Percentiles rank a stretch among this genome's conserved stretches.
These are phyloP conservation scores for Melangyna quadrimaculata DNA, from an alignment of 2,888 invertebrate species.

Conservation along the genomic window DNA sequence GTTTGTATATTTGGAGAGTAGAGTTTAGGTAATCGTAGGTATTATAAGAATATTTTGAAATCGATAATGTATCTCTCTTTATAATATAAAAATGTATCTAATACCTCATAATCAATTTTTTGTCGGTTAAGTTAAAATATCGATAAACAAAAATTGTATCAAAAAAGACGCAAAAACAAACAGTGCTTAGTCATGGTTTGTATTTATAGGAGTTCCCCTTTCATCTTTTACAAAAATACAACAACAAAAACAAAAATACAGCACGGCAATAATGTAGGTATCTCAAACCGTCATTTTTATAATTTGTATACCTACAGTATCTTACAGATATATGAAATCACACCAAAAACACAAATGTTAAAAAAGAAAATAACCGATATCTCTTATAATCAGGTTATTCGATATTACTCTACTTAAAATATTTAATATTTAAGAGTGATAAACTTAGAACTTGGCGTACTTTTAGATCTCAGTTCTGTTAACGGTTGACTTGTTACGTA, in stretches of 20 bases:
- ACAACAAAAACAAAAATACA: not conserved
- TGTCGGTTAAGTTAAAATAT: not conserved
- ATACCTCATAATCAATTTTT: not conserved
- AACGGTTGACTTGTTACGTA: too few species aligned
- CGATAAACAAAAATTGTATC: not conserved
- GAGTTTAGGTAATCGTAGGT: not conserved
- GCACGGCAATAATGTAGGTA: not conserved
- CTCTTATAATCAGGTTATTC: too few species aligned
- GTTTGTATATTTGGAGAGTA: not conserved
- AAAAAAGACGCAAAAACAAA: conserved; percentile 17
- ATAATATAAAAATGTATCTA: not conserved
- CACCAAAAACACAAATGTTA: too few species aligned
- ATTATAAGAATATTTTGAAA: not conserved
- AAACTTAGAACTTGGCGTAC: too few species aligned
- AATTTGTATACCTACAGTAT: not conserved
- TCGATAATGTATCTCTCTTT: conserved; percentile 14
- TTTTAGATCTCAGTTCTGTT: too few species aligned
- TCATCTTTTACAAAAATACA: not conserved
- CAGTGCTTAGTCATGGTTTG: conserved; percentile 44
- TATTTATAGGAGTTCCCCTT: conserved; percentile 6
- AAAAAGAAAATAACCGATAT: too few species aligned
- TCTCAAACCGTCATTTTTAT: conserved; percentile 16
- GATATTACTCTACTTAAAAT: too few species aligned
- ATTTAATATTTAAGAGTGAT: too few species aligned
- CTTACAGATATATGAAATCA: not conserved